Conservation (phyloP, 2,888 invertebrate genomes). For the Temnothorax ravouxi region DNA sequence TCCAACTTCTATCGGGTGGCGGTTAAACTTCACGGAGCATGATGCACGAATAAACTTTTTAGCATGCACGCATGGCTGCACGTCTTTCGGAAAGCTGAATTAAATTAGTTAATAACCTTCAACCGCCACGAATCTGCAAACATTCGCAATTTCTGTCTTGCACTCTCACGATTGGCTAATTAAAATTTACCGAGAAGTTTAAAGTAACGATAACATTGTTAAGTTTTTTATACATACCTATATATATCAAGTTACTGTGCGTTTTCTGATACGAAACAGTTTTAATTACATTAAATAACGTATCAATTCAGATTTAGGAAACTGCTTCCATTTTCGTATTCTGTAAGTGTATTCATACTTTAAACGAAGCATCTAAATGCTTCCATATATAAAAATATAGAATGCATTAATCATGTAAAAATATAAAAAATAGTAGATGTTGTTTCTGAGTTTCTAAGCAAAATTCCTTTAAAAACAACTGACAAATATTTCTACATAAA, state of each 20-base stretch:
- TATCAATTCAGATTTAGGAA: neutral
- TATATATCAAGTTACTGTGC: neutral
- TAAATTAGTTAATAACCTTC: conserved; percentile 49
- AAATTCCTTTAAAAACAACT: neutral
- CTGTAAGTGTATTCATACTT: neutral
- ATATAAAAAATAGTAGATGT: neutral
- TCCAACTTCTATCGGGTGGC: conserved; percentile 29
- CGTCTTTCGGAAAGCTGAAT: conserved; percentile 18
- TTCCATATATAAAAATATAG: neutral
- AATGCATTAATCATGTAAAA: neutral
- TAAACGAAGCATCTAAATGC: neutral
- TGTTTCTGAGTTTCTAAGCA: neutral
- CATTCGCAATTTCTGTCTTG: conserved; percentile 30
- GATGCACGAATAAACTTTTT: conserved; percentile 41
- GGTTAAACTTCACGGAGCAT: conserved; percentile 14
- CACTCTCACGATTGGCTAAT: conserved; percentile 7
- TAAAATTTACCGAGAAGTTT: conserved; percentile 12
- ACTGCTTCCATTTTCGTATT: neutral
- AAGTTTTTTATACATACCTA: neutral
- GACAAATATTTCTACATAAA: neutral
- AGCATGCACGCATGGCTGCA: conserved; percentile 26
- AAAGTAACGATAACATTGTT: neutral
- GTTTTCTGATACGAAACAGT: neutral
- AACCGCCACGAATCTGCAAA: conserved; percentile 24
- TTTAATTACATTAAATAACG: conserved; percentile 3